Evolutionary conservation across 2,113 vertebrate species (phyloP).

Genomic region (Pelvicachromis taeniatus): DNA sequence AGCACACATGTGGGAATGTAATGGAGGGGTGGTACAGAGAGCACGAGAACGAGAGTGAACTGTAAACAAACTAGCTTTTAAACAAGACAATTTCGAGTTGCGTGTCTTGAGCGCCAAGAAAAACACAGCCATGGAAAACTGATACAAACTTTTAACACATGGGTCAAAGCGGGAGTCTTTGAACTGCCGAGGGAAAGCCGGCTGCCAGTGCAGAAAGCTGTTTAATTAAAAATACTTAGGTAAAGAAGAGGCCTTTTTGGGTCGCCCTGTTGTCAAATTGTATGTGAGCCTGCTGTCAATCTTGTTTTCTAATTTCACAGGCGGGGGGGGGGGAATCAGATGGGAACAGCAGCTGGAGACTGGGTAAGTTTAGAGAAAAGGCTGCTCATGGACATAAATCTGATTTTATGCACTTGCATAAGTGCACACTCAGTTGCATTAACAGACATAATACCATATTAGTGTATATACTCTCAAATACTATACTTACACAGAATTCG

Average conservation of each 20-base stretch:
- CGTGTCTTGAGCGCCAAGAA: conserved; percentile 70
- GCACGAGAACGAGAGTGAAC: conserved; percentile 52
- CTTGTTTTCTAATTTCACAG: conserved; percentile 62
- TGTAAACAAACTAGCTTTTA: conserved; percentile 79
- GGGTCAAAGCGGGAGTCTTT: conserved; percentile 72
- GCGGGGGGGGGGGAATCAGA: conserved; percentile 6
- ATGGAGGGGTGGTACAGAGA: neutral
- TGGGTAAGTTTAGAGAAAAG: conserved; percentile 10
- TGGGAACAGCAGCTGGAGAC: conserved; percentile 33
- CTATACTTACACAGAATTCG: neutral
- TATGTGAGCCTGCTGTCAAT: conserved; percentile 69
- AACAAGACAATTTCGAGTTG: conserved; percentile 76
- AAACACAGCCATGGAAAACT: conserved; percentile 74
- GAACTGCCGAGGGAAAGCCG: conserved; percentile 61
- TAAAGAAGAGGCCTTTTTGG: conserved; percentile 57
- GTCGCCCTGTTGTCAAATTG: conserved; percentile 66
- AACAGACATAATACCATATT: neutral
- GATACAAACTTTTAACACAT: conserved; percentile 79
- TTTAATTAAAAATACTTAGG: conserved; percentile 78
- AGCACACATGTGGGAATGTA: conserved; percentile 54
- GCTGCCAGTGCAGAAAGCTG: conserved; percentile 54
- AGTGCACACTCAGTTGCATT: rapidly evolving
- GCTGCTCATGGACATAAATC: neutral
- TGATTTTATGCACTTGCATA: neutral
- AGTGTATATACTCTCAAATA: neutral